These are phyloP conservation scores for Macrosteles quadrilineatus DNA, from an alignment of 1,140 invertebrate species.

Conservation along the genomic window DNA sequence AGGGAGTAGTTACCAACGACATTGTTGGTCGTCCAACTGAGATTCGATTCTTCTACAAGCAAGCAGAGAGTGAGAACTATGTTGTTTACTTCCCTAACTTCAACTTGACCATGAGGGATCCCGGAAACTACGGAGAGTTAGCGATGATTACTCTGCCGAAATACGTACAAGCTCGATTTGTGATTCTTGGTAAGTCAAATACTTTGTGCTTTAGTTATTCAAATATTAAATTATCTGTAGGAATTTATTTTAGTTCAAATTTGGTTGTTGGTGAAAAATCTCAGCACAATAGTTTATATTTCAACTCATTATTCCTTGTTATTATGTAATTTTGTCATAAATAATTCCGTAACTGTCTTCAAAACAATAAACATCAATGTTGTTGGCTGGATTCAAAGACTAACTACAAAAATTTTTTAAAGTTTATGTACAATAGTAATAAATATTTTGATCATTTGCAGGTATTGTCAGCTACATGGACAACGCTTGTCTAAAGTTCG, in stretches of 20 bases:
- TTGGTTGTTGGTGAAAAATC: too few relatives aligned
- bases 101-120: constrained; percentile 89
- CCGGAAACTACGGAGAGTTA: constrained; percentile 92
- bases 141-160: constrained; percentile 94
- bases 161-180: constrained; percentile 89
- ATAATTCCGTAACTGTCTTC: too few relatives aligned
- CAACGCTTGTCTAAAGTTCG: constrained; percentile 95
- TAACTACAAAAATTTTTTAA: too few relatives aligned
- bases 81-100: constrained; percentile 97
- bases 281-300: too few relatives aligned
- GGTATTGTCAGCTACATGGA: constrained; percentile 95
- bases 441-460: constrained; percentile 32
- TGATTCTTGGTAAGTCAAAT: constrained; percentile 74
- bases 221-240: background rate
- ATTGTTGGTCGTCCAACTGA: constrained; percentile 93
- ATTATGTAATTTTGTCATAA: too few relatives aligned
- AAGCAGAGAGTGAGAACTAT: constrained; percentile 89
- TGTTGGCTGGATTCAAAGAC: too few relatives aligned
- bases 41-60: constrained; percentile 96
- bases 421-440: too few relatives aligned
- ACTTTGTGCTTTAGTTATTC: too few relatives aligned
- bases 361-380: too few relatives aligned
- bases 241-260: constrained; percentile 26
- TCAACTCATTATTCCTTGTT: too few relatives aligned
- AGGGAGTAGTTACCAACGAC: constrained; percentile 93